These are phyloP conservation scores for Papilio glaucus DNA, from an alignment of 1,140 invertebrate genomes.

Conservation along the genomic window DNA sequence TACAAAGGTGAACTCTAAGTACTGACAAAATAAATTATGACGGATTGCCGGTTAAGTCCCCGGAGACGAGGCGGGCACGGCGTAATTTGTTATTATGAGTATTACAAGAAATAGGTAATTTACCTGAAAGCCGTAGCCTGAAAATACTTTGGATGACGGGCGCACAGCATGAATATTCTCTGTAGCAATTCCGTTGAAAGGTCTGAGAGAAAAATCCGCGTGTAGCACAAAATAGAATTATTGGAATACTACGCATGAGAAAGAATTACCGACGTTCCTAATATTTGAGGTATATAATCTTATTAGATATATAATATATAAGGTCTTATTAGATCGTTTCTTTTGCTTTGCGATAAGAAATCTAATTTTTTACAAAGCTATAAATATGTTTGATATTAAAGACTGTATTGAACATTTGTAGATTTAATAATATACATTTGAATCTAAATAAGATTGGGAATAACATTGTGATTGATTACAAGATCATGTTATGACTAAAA, in stretches of 20 bases:
- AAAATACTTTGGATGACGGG: conserved; percentile 14
- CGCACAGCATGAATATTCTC: conserved; percentile 17
- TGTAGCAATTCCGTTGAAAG: conserved; percentile 31
- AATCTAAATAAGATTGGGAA: too few species aligned
- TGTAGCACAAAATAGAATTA: conserved; percentile 34
- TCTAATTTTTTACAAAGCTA: conserved; percentile 18
- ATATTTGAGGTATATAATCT: too few species aligned
- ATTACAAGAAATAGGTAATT: conserved; percentile 30
- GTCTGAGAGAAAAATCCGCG: conserved; percentile 29
- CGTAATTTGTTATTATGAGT: conserved; percentile 32
- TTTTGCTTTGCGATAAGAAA: not conserved
- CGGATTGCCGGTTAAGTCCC: conserved; percentile 28
- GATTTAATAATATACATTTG: too few species aligned
- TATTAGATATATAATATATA: too few species aligned
- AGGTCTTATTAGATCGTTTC: conserved; percentile 16
- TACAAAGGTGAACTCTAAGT: conserved; percentile 28
- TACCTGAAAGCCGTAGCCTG: not conserved
- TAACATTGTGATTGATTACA: too few species aligned
- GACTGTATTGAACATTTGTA: conserved; percentile 4
- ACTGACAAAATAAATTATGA: conserved; percentile 37
- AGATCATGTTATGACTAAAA: too few species aligned
- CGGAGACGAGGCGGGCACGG: conserved; percentile 3
- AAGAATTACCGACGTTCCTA: conserved; percentile 21
- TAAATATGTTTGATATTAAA: not conserved
- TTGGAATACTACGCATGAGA: not conserved